These are phyloP conservation scores for Erinaceus europaeus DNA, from an alignment of 2,113 vertebrate species.

Conservation along the genomic window DNA sequence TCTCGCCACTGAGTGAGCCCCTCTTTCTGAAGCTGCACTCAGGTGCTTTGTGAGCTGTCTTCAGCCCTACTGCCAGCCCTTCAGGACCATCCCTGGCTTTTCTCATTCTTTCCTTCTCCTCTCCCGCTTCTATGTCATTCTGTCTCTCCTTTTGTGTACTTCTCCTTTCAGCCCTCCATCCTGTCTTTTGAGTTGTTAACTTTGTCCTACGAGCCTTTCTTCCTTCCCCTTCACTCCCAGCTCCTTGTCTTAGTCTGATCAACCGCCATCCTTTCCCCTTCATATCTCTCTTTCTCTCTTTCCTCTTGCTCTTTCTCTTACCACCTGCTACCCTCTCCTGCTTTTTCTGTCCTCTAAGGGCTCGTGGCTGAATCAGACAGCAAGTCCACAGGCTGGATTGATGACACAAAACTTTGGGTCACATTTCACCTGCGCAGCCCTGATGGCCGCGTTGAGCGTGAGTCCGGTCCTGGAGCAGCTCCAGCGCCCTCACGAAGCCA, in stretches of 20 bases:
- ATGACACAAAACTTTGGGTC: constrained; percentile 70
- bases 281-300: not conserved
- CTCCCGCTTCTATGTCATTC: not conserved
- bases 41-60: constrained; percentile 68
- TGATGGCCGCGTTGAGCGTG: constrained; percentile 72
- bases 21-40: constrained; percentile 40
- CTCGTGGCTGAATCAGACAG: constrained; percentile 66
- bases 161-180: not conserved
- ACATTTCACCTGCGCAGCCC: constrained; percentile 71
- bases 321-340: too few relatives aligned
- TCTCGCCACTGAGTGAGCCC: constrained; percentile 64
- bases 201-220: not conserved
- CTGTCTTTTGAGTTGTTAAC: not conserved
- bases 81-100: constrained; percentile 45
- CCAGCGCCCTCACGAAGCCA: constrained; percentile 13
- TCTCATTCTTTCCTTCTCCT: not conserved
- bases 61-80: constrained; percentile 49
- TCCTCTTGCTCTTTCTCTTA: not conserved
- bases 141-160: not conserved
- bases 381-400: constrained; percentile 61
- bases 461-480: constrained; percentile 66
- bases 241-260: not conserved
- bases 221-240: not conserved
- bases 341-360: constrained; percentile 57
- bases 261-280: not conserved